Percentiles rank a stretch among this genome's conserved stretches.
Evolutionary conservation across 2,113 vertebrate species (phyloP).

Genomic region (Setophaga kirtlandii): DNA sequence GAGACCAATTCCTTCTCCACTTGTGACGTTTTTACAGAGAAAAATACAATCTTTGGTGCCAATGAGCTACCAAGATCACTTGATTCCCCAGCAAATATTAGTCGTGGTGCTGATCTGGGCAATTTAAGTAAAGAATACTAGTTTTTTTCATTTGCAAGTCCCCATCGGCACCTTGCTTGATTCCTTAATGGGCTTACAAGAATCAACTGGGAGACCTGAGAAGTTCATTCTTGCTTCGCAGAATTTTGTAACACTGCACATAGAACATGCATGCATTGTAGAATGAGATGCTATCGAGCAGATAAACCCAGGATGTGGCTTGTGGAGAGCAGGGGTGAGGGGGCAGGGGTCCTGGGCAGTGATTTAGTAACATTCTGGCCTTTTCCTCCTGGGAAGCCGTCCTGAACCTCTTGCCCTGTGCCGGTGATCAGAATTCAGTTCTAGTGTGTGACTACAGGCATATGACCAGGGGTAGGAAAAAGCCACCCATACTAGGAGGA

Average conservation of each 20-base stretch:
- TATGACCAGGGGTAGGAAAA: not conserved
- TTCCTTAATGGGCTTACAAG: not conserved
- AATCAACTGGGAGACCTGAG: not conserved
- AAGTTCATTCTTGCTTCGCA: not conserved
- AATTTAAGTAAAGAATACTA: not conserved
- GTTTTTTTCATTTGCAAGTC: not conserved
- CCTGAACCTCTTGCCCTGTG: not conserved
- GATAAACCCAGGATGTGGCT: not conserved
- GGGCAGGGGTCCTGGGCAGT: not conserved
- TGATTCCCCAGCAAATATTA: not conserved
- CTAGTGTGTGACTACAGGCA: not conserved
- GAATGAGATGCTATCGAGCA: not conserved
- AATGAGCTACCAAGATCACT: not conserved
- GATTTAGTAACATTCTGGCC: not conserved
- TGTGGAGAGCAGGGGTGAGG: not conserved
- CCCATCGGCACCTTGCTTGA: not conserved
- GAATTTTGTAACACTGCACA: not conserved
- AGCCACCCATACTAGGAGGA: not conserved
- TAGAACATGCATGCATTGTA: fast-evolving
- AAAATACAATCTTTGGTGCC: not conserved
- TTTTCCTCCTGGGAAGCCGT: not conserved
- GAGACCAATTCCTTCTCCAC: not conserved
- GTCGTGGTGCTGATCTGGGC: not conserved
- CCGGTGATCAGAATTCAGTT: not conserved
- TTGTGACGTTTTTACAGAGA: not conserved